Conservation (phyloP, 2,888 invertebrate genomes). For the Oligia strigilis region DNA sequence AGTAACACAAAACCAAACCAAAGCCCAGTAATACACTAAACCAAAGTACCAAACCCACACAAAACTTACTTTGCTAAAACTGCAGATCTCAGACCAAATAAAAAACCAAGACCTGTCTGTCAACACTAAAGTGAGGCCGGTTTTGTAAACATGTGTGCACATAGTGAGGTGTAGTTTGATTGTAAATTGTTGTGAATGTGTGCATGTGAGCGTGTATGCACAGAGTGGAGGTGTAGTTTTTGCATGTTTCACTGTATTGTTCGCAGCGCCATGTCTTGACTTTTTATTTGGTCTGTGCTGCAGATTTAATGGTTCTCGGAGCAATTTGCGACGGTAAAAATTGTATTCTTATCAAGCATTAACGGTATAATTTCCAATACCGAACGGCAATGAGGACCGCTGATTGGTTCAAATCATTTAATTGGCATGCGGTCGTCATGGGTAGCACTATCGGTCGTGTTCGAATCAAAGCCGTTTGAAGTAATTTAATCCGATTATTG, state of each 20-base stretch:
- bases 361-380: conserved; percentile 60
- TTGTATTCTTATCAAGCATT: conserved; percentile 59
- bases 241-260: too few species aligned
- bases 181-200: too few species aligned
- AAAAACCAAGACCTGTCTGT: too few species aligned
- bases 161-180: too few species aligned
- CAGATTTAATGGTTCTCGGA: conserved; percentile 55
- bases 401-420: conserved; percentile 65
- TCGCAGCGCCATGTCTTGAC: too few species aligned
- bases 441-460: conserved; percentile 51
- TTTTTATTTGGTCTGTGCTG: too few species aligned
- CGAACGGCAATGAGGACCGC: conserved; percentile 51
- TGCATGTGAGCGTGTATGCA: too few species aligned
- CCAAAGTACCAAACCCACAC: not conserved
- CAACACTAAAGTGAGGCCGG: too few species aligned
- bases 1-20: too few species aligned
- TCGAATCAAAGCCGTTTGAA: conserved; percentile 30
- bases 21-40: not conserved
- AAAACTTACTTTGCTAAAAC: conserved; percentile 1
- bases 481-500: conserved; percentile 46
- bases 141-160: too few species aligned
- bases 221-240: too few species aligned
- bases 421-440: conserved; percentile 58
- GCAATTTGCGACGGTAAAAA: conserved; percentile 55
- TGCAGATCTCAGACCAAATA: not conserved